Conservation (phyloP, 2,797 vertebrate species). For the Darevskia nairensis region DNA sequence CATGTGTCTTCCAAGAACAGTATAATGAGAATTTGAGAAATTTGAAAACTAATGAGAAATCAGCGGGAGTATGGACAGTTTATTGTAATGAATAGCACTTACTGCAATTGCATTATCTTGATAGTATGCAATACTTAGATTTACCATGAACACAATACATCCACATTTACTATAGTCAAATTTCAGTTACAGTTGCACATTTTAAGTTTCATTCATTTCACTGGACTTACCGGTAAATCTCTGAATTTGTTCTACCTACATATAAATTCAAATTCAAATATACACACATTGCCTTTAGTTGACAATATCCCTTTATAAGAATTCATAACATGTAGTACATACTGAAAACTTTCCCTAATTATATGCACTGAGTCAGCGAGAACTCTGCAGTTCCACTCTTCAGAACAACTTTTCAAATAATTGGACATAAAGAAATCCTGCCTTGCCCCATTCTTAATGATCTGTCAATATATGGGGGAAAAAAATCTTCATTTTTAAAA, state of each 20-base stretch:
- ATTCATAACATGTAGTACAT: not conserved
- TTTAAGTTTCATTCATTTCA: not conserved
- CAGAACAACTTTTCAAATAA: not conserved
- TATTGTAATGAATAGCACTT: not conserved
- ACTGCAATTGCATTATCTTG: not conserved
- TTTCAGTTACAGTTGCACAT: not conserved
- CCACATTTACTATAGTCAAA: too few species aligned
- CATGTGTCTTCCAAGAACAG: not conserved
- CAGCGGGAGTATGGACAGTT: not conserved
- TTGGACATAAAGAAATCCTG: not conserved
- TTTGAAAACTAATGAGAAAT: not conserved
- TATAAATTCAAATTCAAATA: not conserved
- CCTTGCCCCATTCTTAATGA: not conserved
- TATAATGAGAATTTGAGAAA: not conserved
- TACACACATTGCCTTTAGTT: not conserved
- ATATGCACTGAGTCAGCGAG: not conserved
- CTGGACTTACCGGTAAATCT: not conserved
- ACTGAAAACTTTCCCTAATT: not conserved
- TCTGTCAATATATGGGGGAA: not conserved
- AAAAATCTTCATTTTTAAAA: not conserved
- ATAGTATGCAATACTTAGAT: not conserved
- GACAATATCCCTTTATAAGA: not conserved
- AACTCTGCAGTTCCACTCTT: not conserved
- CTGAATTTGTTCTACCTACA: not conserved
- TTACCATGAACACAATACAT: not conserved